Evolutionary conservation across 2,113 vertebrate species (phyloP), one percentile per base, ranked within the genome.

Genomic region (Tachysurus fulvidraco): DNA sequence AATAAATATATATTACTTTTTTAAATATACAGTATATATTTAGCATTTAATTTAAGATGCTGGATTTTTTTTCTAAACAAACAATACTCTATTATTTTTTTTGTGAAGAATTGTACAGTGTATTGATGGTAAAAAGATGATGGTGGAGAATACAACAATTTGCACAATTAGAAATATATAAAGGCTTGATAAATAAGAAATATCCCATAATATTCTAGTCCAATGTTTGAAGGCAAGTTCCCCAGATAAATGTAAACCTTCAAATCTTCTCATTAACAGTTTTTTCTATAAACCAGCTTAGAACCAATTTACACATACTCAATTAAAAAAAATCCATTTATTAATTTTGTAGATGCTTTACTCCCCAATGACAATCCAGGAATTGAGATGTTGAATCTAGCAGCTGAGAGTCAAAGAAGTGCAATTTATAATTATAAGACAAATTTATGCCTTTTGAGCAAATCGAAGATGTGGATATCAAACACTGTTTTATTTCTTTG

Each of bases 401-500:
- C 2, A 79, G 4, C 25, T 28, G 28, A 30, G 0, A 55, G 13
- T 55, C 50, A 30, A 30, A 50, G 21, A 28, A 30, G 52, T 11
- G 9, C 16, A 1, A 57, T 57, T 55, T 55, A 36, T 10, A 79
- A 21, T 19, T 79, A 30, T 21, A 30, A 8, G 74, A 77, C 23
- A 77, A 77, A 30, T n/a, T n/a, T 36, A 46, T 16, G 36, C n/a
- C 16, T 62, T 60, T 46, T n/a, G 28, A 57, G 28, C 16, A 54
- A 54, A 13, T 25, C 62, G 36, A 17, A 62, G 30, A 59, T 54
- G 64, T 57, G 76, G 50, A n/a, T 67, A 80, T 55, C 21, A 41
- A 78, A 78, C 36, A 44, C 78, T 2, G 59, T 52, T 73, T 81
- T 67, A 81, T 57, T 54, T 73, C 30, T 52, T 59, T 59, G 54